Base-by-base conservation (phyloP, 1,140 invertebrate species). In the Linepithema humile region DNA sequence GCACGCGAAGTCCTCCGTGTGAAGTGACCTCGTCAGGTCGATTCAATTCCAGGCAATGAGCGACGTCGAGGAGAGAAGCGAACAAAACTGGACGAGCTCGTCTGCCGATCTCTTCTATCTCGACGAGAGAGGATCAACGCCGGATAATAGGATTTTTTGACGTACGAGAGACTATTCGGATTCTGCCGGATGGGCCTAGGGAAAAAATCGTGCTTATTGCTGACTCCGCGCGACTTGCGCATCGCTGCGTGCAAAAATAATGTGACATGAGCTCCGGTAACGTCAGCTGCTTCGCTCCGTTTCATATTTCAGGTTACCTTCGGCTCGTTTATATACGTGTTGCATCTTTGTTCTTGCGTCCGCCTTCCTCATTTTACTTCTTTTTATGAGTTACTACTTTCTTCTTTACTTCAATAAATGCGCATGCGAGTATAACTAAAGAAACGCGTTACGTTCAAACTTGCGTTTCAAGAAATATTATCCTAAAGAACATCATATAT, bases 231-330 rank as follows among this genome's bases (percentile, higher is more conserved):
- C 85, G 88, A 84, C 83, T 85, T 73, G 83, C 91, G 90, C 91
- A 91, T 92, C 90, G 89, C 78, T 90, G 91, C 88, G 72, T 91
- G 84, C 90, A 90, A 91, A 91, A 92, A 92, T 92, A 92, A 93
- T 92, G 89, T 90, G 91, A 93, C 91, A 91, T 77, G 88, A 88
- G 85, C 84, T 60, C 85, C 67, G 87, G 88, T 92, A 91, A 89
- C 89, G 90, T 91, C 91, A 92, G 88, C 84, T 91, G 85, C 82
- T 90, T 67, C 85, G 75, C 82, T 85, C 26, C 65, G 87, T 82
- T 88, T 88, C 70, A 82, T 88, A 75, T 88, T 85, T 88, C 70
- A 84, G n/a, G 3, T 55, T 80, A 55, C n/a, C 26, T 69, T 80
- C 43, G n/a, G 23, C 17, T 53, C 45, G 6, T 53, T 50, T 23